phyloP scores from a whole-genome alignment of 1,140 invertebrate species.

The Physella acuta region DNA sequence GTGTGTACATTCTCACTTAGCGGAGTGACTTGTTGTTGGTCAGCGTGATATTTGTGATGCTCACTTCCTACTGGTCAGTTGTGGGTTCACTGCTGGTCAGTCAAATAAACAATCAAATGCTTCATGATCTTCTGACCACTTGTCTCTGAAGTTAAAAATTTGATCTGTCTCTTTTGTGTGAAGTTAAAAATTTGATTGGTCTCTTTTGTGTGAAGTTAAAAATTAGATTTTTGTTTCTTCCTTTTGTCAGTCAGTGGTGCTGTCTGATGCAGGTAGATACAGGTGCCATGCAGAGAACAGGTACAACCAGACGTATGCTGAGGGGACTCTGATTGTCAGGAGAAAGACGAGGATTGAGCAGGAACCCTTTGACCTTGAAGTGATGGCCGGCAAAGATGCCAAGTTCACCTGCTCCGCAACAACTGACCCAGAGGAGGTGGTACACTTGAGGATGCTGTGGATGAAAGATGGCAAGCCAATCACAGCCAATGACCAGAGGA shows the following conservation, averaged over 20 bases:
- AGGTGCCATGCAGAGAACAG: conserved; percentile 91
- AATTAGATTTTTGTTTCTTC: too few relatives aligned
- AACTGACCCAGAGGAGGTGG: conserved; percentile 45
- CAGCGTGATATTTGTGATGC: too few relatives aligned
- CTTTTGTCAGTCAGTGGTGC: conserved; percentile 42
- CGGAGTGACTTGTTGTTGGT: too few relatives aligned
- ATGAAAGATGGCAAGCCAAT: conserved; percentile 64
- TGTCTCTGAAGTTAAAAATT: too few relatives aligned
- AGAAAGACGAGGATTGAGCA: conserved; percentile 47
- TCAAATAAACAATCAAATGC: too few relatives aligned
- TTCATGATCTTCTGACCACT: too few relatives aligned
- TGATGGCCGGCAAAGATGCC: conserved; percentile 39
- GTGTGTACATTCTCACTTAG: too few relatives aligned
- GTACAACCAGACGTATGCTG: conserved; percentile 67
- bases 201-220: too few relatives aligned
- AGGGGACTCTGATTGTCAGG: conserved; percentile 30
- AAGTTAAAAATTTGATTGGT: too few relatives aligned
- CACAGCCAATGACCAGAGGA: conserved; percentile 73
- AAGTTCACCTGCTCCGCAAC: conserved; percentile 51
- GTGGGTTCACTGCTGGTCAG: too few relatives aligned
- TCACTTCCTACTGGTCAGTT: too few relatives aligned
- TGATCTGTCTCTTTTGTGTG: too few relatives aligned
- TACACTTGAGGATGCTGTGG: conserved; percentile 47
- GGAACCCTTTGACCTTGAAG: conserved; percentile 47
- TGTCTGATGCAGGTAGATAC: conserved; percentile 73